Base-by-base conservation (phyloP, 2,797 vertebrate species). In the Anomalospiza imberbis region DNA sequence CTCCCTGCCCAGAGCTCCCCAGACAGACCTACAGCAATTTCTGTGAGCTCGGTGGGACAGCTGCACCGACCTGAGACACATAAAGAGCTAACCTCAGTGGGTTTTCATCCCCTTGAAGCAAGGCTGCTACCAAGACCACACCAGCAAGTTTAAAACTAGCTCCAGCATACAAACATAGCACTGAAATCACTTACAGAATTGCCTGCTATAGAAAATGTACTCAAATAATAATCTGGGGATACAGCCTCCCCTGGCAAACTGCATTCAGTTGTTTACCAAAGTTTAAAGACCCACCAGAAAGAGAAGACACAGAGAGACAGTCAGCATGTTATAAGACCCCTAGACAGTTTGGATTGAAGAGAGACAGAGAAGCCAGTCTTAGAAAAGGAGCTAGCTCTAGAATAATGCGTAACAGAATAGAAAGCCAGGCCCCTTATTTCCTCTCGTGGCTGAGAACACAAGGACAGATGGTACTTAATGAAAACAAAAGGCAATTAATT, bases 401-500 rank as follows among this genome's bases (percentile, higher is more conserved):
- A 44, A 18, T 58, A 79, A 89, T 19, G 22, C 28, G 38, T 51
- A 61, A 51, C 10, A 68, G 55, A 86, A 53, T n/a, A 50, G 78
- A 79, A 84, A 90, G 45, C 55, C 68, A 94, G 63, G 62, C 31
- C 53, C 20, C 45, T 84, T 81, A 73, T 78, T 86, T 86, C 34
- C 45, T 67, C 31, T 81, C 1, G 2, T 22, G 76, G 42, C 40
- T 66, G 42, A 86, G 71, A 90, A 42, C 31, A 67, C 32, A 67
- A 50, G 63, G 60, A 81, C 83, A 94, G 82, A 84, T 60, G 54
- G 60, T 68, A 84, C 57, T 84, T 67, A 82, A 38, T 51, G 57
- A 90, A 92, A 94, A 91, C 58, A 89, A 94, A 95, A 84, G 67
- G 85, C 92, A 95, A 65, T 91, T 88, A 77, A 92, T 93, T 90